Base-by-base conservation (phyloP, 2,797 vertebrate species). In the Macrochelys suwanniensis region DNA sequence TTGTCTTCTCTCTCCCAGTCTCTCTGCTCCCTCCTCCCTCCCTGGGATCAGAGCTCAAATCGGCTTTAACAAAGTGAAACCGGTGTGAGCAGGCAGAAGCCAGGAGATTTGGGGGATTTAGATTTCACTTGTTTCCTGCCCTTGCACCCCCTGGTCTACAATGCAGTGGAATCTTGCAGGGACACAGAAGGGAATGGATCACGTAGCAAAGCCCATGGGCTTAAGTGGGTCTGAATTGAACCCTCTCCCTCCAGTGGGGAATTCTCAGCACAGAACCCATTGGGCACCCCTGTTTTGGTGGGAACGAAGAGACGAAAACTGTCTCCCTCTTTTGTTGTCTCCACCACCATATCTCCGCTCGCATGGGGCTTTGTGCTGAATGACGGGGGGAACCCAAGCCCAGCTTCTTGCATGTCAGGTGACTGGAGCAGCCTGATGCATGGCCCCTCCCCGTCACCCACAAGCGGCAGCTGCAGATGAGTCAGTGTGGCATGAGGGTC, bases 41-140 rank as follows among this genome's bases (percentile, higher is more conserved):
- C 77, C 1, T 89, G 83, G 95, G 97, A 97, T 97, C 96, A 97
- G 96, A 92, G 92, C 96, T 97, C 94, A 97, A 97, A 97, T 96
- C 96, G 76, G 96, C 97, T 97, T 97, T 97, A 97, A 89, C 94
- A 96, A 97, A 97, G 95, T 95, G 97, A 98, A 98, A 97, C 97
- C 89, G 92, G 97, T 98, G 96, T 65, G 2, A 97, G 96, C 97
- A 98, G 97, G 97, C 97, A 97, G 95, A 96, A 96, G 96, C 95
- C 93, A 93, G 96, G 95, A 96, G 96, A 97, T 97, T 96, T 97
- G 91, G 85, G 84, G 91, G 97, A 97, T 98, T 98, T 97, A 92
- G 96, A 96, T 97, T 98, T 97, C 93, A 68, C 86, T 97, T 91
- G 84, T 91, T 96, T 96, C 96, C 97, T 97, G 96, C 96, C 93